phyloP scores from a whole-genome alignment of 2,797 vertebrate genomes.

The Acrocephalus scirpaceus region DNA sequence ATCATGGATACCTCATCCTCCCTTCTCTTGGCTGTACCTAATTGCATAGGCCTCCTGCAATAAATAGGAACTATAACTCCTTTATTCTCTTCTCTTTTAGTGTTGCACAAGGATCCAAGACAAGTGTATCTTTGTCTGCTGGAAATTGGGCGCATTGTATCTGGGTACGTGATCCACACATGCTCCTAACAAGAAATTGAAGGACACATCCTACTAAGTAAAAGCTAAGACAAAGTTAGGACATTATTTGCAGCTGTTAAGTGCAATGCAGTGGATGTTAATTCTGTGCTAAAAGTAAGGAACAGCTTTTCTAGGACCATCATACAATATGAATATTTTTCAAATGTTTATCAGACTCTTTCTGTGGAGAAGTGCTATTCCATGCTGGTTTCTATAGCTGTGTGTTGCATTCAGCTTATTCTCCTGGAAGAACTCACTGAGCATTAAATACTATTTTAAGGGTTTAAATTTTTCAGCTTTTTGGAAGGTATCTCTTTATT shows the following conservation, averaged over 20 bases:
- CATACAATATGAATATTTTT: neutral
- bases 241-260: neutral
- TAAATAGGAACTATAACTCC: neutral
- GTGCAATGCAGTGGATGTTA: neutral
- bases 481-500: neutral
- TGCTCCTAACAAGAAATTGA: neutral
- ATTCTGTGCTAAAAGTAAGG: neutral
- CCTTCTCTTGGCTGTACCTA: neutral
- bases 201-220: neutral
- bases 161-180: constrained; percentile 79
- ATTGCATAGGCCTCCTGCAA: neutral
- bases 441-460: neutral
- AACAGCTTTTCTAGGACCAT: neutral
- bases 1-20: neutral
- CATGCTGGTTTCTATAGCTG: neutral
- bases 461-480: neutral
- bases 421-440: neutral
- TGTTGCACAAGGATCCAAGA: constrained; percentile 95
- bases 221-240: neutral
- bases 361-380: neutral
- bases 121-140: constrained; percentile 97
- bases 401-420: neutral
- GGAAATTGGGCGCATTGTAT: constrained; percentile 93
- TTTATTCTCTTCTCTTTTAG: constrained; percentile 71
- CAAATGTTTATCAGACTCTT: neutral